Evolutionary conservation across 2,797 vertebrate species (phyloP).

Genomic region (Sebastes trivittatus): DNA sequence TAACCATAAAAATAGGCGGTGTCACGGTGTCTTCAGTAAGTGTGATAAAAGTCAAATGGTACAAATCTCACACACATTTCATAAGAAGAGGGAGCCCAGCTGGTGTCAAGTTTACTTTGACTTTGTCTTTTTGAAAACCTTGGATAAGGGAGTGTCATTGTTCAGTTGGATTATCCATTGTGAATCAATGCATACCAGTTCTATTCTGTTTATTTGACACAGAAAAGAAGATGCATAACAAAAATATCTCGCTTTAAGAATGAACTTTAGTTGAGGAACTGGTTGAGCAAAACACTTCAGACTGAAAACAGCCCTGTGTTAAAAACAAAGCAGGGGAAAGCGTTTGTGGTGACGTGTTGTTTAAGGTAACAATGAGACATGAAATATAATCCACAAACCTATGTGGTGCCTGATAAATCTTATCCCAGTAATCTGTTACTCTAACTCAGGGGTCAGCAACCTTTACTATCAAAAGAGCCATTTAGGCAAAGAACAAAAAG

Average conservation of each 20-base stretch:
- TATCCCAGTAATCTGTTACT: too few relatives aligned
- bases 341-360: accelerated
- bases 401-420: accelerated
- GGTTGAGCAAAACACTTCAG: neutral
- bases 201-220: neutral
- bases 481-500: too few relatives aligned
- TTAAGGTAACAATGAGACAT: neutral
- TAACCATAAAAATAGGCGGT: neutral
- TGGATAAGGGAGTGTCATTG: neutral
- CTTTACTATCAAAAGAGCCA: too few relatives aligned
- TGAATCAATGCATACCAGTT: neutral
- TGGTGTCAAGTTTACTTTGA: neutral
- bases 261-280: neutral
- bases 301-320: neutral
- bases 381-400: neutral
- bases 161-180: neutral
- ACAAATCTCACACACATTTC: neutral
- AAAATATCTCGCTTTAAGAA: neutral
- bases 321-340: neutral
- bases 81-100: neutral
- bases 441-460: too few relatives aligned
- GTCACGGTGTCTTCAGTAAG: neutral
- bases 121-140: neutral
- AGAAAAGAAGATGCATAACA: too few relatives aligned
- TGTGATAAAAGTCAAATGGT: neutral